Evolutionary conservation across 2,888 invertebrate species (phyloP).

Genomic region (Plagodis dolabraria): DNA sequence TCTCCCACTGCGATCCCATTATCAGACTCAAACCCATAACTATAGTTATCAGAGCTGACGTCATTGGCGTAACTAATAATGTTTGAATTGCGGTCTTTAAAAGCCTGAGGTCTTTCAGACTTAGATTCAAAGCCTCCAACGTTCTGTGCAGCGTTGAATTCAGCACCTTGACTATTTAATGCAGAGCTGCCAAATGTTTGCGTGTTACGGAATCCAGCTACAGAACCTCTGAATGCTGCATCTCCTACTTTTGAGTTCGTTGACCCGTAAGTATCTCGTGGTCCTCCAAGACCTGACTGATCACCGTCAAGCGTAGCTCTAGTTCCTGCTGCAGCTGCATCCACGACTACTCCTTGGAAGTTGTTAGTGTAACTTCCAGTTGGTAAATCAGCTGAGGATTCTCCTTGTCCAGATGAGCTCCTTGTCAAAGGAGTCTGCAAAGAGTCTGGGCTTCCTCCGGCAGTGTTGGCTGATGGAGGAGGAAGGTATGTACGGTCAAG

Average conservation of each 20-base stretch:
- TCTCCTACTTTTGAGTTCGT: slow-evolving; percentile 73
- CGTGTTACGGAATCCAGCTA: slow-evolving; percentile 42
- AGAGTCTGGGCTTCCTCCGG: slow-evolving; percentile 64
- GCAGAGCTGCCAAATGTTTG: slow-evolving; percentile 19
- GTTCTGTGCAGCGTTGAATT: slow-evolving; percentile 15
- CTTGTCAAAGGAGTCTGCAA: slow-evolving; percentile 55
- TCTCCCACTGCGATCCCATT: slow-evolving; percentile 72
- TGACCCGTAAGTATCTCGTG: slow-evolving; percentile 70
- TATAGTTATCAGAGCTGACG: slow-evolving; percentile 59
- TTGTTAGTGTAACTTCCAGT: slow-evolving; percentile 70
- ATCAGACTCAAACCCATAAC: slow-evolving; percentile 68
- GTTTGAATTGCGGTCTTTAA: slow-evolving; percentile 56
- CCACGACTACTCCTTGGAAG: slow-evolving; percentile 74
- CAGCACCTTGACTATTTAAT: slow-evolving; percentile 17
- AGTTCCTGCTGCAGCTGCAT: slow-evolving; percentile 67
- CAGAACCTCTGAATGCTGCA: slow-evolving; percentile 63
- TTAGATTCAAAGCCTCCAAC: slow-evolving; percentile 33
- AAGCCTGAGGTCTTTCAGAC: slow-evolving; percentile 54
- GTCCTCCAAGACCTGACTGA: slow-evolving; percentile 63
- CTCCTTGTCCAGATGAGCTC: slow-evolving; percentile 46
- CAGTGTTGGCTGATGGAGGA: slow-evolving; percentile 63
- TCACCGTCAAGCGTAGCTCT: slow-evolving; percentile 57
- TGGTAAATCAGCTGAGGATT: slow-evolving; percentile 57
- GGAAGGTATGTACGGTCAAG: slow-evolving; percentile 68
- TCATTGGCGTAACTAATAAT: slow-evolving; percentile 63